Percentiles rank a stretch among this genome's conserved stretches.
Evolutionary conservation across 2,888 invertebrate species (phyloP).

Genomic region (Tortrix viridana): DNA sequence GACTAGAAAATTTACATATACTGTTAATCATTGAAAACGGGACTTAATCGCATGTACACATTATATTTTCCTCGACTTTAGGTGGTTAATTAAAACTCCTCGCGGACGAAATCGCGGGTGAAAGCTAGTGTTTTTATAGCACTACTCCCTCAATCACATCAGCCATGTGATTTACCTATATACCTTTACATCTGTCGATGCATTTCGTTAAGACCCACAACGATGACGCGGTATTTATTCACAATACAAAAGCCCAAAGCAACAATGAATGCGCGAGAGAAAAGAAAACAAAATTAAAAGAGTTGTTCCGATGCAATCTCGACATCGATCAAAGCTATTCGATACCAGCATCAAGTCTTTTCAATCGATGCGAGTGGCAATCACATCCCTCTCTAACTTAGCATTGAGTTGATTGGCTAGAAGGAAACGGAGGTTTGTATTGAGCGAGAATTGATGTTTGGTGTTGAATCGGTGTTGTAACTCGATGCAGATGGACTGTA

Average conservation of each 20-base stretch:
- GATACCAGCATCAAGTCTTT: slow-evolving; percentile 19
- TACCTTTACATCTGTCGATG: slow-evolving; percentile 22
- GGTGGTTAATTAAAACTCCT: no score
- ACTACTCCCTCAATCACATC: no score
- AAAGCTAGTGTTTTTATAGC: no score
- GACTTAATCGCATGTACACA: no score
- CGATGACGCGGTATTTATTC: slow-evolving; percentile 57
- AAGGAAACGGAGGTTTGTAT: slow-evolving; percentile 7
- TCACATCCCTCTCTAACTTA: slow-evolving; percentile 14
- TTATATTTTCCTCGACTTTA: no score
- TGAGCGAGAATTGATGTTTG: background rate
- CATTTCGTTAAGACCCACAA: slow-evolving; percentile 53
- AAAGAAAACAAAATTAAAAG: slow-evolving; percentile 52
- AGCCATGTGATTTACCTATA: slow-evolving; percentile 7
- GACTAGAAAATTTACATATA: no score
- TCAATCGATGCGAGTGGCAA: slow-evolving; percentile 20
- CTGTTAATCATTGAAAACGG: no score
- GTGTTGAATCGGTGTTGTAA: slow-evolving; percentile 52
- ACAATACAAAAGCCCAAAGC: slow-evolving; percentile 69
- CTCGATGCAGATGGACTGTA: slow-evolving; percentile 68
- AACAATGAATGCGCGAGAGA: slow-evolving; percentile 52
- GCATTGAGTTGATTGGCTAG: background rate
- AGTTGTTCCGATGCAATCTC: slow-evolving; percentile 56
- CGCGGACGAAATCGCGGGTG: no score
- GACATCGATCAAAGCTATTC: slow-evolving; percentile 37